These are phyloP conservation scores for Eurystomus glaucurus DNA, from an alignment of 2,797 vertebrate species.

Conservation along the genomic window DNA sequence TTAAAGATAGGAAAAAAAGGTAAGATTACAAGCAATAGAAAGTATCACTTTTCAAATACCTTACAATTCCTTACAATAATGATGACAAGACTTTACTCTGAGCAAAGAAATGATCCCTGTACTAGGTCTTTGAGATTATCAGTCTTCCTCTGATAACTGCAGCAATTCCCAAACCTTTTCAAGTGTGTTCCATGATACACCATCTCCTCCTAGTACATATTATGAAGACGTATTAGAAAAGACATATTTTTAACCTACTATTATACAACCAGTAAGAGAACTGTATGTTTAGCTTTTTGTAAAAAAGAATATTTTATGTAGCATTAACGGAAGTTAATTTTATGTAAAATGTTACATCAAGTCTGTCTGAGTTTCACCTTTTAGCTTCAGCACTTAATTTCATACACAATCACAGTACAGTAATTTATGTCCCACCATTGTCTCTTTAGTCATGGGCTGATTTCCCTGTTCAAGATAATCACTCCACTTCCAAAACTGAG, in stretches of 20 bases:
- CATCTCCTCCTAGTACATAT: neutral
- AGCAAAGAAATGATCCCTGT: neutral
- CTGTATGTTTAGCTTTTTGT: neutral
- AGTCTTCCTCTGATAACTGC: neutral
- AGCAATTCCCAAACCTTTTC: neutral
- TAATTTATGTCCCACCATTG: neutral
- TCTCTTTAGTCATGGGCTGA: neutral
- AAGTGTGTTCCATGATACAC: neutral
- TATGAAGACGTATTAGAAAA: neutral
- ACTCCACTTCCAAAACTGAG: neutral
- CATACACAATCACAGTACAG: neutral
- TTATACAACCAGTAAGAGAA: neutral
- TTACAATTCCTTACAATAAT: neutral
- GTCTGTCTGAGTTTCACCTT: neutral
- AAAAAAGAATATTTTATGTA: neutral
- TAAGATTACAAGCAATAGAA: neutral
- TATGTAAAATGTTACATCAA: neutral
- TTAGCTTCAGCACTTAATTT: neutral
- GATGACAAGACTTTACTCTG: neutral
- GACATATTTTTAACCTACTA: accelerated
- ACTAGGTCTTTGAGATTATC: neutral
- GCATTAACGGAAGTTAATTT: neutral
- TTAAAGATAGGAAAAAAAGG: neutral
- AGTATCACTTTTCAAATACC: neutral
- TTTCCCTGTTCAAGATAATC: neutral